Base-by-base conservation (phyloP, 2,113 vertebrate species). In the Gambusia affinis region DNA sequence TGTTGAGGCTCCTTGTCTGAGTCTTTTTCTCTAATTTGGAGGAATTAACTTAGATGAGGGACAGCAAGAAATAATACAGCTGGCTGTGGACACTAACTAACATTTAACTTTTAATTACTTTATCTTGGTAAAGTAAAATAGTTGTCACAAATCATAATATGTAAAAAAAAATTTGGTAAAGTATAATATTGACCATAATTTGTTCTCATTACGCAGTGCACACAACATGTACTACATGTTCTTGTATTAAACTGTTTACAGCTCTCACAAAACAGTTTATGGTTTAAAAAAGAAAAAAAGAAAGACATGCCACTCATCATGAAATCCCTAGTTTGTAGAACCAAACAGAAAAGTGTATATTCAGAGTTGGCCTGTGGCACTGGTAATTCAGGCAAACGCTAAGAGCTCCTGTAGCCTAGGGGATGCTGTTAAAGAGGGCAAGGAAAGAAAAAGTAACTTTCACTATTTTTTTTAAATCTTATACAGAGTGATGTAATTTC, bases 361-460 rank as follows among this genome's bases (percentile, higher is more conserved):
- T 61, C 75, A 86, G 86, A 78, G 83, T 44, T 37, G 61, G 47
- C 29, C 75, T 82, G 85, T 67, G 33, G 33, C 33, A 35, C 33
- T 8, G 33, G 33, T 7, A 35, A 35, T 35, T 7, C 31, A 33
- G 31, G 31, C 31, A 33, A 33, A 33, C 31, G 31, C 31, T 33
- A 33, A 33, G 6, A 35, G 33, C 33, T 35, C 33, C 33, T 8
- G 33, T 35, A 35, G 33, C 7, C 33, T 7, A 35, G 33, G 33
- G 7, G 33, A 35, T 35, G 33, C 33, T 35, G 33, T 7, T 35
- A 8, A 35, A 35, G 33, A 35, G 33, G 33, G 33, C 33, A 35
- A 35, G 33, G 8, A 35, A 35, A 35, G 33, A 35, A 35, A 35
- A 35, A 35, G 7, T 35, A 35, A 35, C 8, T 8, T 35, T 8